Evolutionary conservation across 1,140 invertebrate species (phyloP), one percentile per base, ranked within the genome.

Genomic region (Aphis craccivora): DNA sequence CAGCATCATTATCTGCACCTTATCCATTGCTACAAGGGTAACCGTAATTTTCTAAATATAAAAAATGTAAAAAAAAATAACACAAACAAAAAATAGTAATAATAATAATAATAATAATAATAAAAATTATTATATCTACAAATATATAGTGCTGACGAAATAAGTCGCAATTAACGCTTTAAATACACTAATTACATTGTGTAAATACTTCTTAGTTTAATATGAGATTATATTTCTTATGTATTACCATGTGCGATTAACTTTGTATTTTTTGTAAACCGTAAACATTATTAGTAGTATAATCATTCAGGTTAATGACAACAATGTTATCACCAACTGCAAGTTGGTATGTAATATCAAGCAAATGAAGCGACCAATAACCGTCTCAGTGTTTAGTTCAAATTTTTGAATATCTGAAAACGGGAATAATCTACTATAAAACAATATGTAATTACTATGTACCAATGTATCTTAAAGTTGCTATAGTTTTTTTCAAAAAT

Each of bases 11-110:
- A 25, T 93, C 91, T 35, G 91, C 91, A 25, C 91, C 91, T 30
- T 93, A 93, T 93, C 91, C 91, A 37, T 9, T 93, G 81, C 60
- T 84, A 86, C 45, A 93, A 55, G 91, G 91, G 91, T 93, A 92
- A 88, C 45, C 30, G 35, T 9, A 23, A 83, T 83, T 37, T 83
- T 40, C 2, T 83, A 40, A 83, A 40, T 35, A 40, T 9, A 40
- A 35, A 25, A 40, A 4, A 23, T 83, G 8, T 83, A 23, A 83
- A 37, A 81, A 45, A 22, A 83, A 37, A 83, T 18, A 35, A 81
- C 18, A 18, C n/a, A 35, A 35, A n/a, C 67, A 0, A 81, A 35
- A 81, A 81, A 35, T 14, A 76, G 5, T 37, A 11, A 60, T 25
- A 60, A 35, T 37, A 83, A 37, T 37, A 11, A 8, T 37, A 11